phyloP scores from a whole-genome alignment of 2,797 vertebrate species.

The Anguilla pacifica region DNA sequence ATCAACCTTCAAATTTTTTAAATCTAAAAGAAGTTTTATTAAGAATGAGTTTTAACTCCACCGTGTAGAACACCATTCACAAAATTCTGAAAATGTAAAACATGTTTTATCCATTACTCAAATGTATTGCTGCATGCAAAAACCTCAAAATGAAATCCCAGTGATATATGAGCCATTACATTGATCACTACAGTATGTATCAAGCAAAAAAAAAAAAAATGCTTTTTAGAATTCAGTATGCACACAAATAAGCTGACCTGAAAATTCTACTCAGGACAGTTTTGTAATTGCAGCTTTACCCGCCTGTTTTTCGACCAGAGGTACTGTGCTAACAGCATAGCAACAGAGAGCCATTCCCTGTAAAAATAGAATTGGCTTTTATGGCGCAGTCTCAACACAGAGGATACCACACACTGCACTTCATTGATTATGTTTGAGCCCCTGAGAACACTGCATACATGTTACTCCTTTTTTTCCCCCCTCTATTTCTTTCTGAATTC shows the following conservation, averaged over 20 bases:
- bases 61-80: neutral
- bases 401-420: slow-evolving; percentile 25
- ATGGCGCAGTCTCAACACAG: slow-evolving; percentile 4
- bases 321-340: slow-evolving; percentile 13
- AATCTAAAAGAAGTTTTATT: neutral
- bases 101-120: neutral
- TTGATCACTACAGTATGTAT: neutral
- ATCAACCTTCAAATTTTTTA: neutral
- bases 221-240: neutral
- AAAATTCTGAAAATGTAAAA: neutral
- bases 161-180: neutral
- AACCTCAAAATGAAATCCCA: neutral
- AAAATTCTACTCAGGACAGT: neutral
- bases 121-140: neutral
- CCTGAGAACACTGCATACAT: slow-evolving; percentile 9
- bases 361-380: slow-evolving; percentile 25
- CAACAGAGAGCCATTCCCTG: slow-evolving; percentile 7
- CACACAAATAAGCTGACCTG: neutral
- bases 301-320: neutral
- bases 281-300: neutral
- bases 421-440: slow-evolving; percentile 6
- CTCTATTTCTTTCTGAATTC: slow-evolving; percentile 20
- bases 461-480: neutral
- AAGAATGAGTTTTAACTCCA: neutral
- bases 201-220: neutral